Evolutionary conservation across 2,113 vertebrate genomes (phyloP).

Genomic region (Gnathochromis pfefferi): DNA sequence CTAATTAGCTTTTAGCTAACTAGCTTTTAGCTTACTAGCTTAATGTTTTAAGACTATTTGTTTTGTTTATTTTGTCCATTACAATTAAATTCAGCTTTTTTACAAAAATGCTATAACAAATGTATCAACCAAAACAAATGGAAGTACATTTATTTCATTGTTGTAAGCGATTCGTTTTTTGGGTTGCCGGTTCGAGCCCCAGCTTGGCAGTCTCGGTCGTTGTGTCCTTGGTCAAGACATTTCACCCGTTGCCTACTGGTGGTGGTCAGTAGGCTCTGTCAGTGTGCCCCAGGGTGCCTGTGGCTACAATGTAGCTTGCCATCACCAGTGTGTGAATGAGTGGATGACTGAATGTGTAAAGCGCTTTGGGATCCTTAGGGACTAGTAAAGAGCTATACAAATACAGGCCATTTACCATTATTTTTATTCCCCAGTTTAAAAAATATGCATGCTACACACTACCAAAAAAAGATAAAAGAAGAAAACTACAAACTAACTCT

Average conservation of each 20-base stretch:
- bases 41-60: background rate
- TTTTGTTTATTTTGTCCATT: background rate
- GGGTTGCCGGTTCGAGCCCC: background rate
- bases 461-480: background rate
- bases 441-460: background rate
- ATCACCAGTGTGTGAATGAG: background rate
- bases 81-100: background rate
- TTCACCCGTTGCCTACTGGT: background rate
- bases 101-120: background rate
- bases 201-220: accelerated
- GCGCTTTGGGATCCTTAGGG: background rate
- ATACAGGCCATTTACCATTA: background rate
- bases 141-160: background rate
- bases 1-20: background rate
- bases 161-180: background rate
- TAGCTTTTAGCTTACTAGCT: background rate
- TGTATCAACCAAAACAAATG: background rate
- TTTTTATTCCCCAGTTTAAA: background rate
- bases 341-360: background rate
- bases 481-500: background rate
- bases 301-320: background rate
- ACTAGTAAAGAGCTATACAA: background rate
- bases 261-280: background rate
- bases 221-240: background rate
- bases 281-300: background rate